phyloP scores from a whole-genome alignment of 2,113 vertebrate species.

The Puffinus mauretanicus region DNA sequence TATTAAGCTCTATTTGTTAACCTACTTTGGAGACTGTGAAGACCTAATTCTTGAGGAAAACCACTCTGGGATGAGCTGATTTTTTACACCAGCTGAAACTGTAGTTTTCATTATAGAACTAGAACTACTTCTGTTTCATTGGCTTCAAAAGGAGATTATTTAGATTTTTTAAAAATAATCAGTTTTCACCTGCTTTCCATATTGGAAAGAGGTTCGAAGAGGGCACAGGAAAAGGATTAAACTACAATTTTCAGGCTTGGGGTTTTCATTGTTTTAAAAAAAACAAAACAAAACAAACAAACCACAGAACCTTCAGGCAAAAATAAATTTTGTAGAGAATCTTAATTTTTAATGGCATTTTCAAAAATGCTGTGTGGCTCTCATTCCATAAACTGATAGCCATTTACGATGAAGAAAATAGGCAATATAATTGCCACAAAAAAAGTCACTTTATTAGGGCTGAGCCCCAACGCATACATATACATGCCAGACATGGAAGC shows the following conservation, averaged over 20 bases:
- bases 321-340: not conserved
- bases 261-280: not conserved
- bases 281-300: not conserved
- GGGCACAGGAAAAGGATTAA: not conserved
- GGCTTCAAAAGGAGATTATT: not conserved
- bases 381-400: not conserved
- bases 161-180: not conserved
- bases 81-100: not conserved
- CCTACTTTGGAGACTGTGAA: not conserved
- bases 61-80: not conserved
- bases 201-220: not conserved
- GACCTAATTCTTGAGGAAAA: not conserved
- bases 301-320: not conserved
- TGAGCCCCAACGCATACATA: not conserved
- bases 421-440: not conserved
- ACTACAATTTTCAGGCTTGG: not conserved
- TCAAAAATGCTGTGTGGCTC: not conserved
- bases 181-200: not conserved
- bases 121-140: not conserved
- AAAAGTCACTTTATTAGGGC: not conserved
- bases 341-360: not conserved
- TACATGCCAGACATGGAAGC: rapidly evolving
- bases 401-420: not conserved
- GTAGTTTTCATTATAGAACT: not conserved
- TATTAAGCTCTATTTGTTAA: not conserved